Percentiles rank a stretch among this genome's conserved stretches.
These are phyloP conservation scores for Mnemiopsis leidyi DNA, from an alignment of 37 sponge, comb jelly and placozoan species.

Conservation along the genomic window DNA sequence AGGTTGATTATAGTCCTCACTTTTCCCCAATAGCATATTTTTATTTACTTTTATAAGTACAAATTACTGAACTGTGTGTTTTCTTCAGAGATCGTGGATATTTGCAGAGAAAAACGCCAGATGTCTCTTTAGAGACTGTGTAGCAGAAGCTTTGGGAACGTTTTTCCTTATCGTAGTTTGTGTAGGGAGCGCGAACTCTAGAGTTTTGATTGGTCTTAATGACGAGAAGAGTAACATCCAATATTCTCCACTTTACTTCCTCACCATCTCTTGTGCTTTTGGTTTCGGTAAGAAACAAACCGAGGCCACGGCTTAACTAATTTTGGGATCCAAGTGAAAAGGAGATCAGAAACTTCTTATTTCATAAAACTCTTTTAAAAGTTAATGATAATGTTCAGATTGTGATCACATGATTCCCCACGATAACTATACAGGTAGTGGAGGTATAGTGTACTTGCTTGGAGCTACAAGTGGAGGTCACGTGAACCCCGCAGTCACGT, in stretches of 20 bases:
- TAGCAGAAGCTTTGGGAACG: neutral
- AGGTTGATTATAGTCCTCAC: too few species aligned
- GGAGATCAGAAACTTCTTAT: too few species aligned
- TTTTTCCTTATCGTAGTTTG: conserved; percentile 12
- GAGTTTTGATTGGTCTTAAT: neutral
- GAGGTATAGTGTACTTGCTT: neutral
- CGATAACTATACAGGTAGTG: conserved; percentile 13
- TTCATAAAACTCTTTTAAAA: too few species aligned
- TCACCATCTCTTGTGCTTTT: conserved; percentile 1
- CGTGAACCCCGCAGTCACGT: neutral
- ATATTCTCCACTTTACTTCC: neutral
- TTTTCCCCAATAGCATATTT: too few species aligned
- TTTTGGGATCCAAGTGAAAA: too few species aligned
- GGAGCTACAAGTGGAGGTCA: neutral
- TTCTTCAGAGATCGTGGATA: neutral
- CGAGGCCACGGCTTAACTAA: too few species aligned
- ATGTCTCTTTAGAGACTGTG: neutral
- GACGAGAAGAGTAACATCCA: neutral
- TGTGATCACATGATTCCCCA: too few species aligned
- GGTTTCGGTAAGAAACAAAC: neutral
- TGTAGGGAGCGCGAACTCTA: neutral
- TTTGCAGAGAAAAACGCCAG: neutral
- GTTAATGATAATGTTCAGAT: too few species aligned
- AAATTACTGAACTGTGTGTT: too few species aligned
- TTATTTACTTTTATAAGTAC: too few species aligned